Evolutionary conservation across 2,888 invertebrate genomes (phyloP), one percentile per base, ranked within the genome.

Genomic region (Tethea ocularis): DNA sequence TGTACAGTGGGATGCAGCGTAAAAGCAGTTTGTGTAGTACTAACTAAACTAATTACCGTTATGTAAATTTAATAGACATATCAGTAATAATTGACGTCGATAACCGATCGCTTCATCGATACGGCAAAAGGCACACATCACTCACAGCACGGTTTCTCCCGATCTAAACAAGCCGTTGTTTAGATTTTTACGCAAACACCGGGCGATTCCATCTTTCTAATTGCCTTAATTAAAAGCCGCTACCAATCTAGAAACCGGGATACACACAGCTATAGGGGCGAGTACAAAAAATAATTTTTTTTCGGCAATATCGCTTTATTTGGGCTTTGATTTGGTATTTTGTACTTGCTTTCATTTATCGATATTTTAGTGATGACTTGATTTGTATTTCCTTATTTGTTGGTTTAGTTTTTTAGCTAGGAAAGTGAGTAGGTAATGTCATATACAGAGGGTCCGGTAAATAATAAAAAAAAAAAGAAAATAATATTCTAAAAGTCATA

Each of bases 101-200:
- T 56, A 58, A 55, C 53, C 24, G 46, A 46, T 46, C 17, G 7
- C 20, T 46, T 10, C 20, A 46, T 46, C 46, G 46, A 46, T 20
- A 56, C 17, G 24, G 23, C 23, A 11, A 57, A 51, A 22, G 24
- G 23, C 23, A 11, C 58, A 51, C 80, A 66, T 69, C 77, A 61
- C 78, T 75, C 70, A 51, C 33, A 55, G 56, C 57, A 57, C 62
- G 63, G 69, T 72, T 76, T 76, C 77, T 79, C 80, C 74, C 81
- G 76, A 67, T n/a, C n/a, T n/a, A n/a, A n/a, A n/a, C 81, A 75
- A 74, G 73, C 80, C 80, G n/a, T 88, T 91, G 91, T 91, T 91
- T 91, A 90, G 89, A 91, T 91, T 91, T 91, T 91, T 91, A 81
- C 86, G 90, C 90, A 91, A 91, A 91, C 91, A 89, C 74, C 75